Conservation (phyloP, 2,797 vertebrate species). For the Erpetoichthys calabaricus region DNA sequence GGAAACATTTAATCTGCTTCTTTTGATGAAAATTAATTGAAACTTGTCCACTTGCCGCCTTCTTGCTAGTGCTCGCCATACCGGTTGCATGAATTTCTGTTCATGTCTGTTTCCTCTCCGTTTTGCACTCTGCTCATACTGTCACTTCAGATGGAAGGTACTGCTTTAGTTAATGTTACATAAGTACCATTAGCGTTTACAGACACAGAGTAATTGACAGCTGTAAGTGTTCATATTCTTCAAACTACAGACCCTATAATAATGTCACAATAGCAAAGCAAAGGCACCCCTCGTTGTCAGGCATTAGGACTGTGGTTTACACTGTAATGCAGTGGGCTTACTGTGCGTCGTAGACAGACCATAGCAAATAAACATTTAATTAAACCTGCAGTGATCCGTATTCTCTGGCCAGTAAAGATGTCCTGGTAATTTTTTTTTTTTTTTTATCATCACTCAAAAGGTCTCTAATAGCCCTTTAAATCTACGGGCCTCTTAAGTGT, state of each 20-base stretch:
- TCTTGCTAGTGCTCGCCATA: slow-evolving; percentile 52
- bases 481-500: slow-evolving; percentile 16
- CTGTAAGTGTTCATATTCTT: slow-evolving; percentile 17
- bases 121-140: slow-evolving; percentile 17
- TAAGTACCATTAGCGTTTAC: slow-evolving; percentile 28
- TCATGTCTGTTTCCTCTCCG: slow-evolving; percentile 11
- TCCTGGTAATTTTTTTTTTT: slow-evolving; percentile 35
- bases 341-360: slow-evolving; percentile 9
- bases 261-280: slow-evolving; percentile 10
- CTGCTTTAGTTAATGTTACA: slow-evolving; percentile 23
- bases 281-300: slow-evolving; percentile 2
- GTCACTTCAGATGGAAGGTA: slow-evolving; percentile 36
- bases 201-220: slow-evolving; percentile 22
- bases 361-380: slow-evolving; percentile 41
- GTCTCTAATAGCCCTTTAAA: slow-evolving; percentile 24
- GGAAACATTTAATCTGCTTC: slow-evolving; percentile 99
- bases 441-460: slow-evolving; percentile 17
- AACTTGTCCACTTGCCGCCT: slow-evolving; percentile 88
- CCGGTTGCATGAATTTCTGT: slow-evolving; percentile 33
- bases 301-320: slow-evolving; percentile 3
- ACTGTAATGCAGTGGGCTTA: background rate
- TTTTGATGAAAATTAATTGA: slow-evolving; percentile 97
- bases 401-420: slow-evolving; percentile 18
- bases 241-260: slow-evolving; percentile 17
- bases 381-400: slow-evolving; percentile 17